Evolutionary conservation across 2,797 vertebrate genomes (phyloP).

Genomic region (Lepus oiostolus): DNA sequence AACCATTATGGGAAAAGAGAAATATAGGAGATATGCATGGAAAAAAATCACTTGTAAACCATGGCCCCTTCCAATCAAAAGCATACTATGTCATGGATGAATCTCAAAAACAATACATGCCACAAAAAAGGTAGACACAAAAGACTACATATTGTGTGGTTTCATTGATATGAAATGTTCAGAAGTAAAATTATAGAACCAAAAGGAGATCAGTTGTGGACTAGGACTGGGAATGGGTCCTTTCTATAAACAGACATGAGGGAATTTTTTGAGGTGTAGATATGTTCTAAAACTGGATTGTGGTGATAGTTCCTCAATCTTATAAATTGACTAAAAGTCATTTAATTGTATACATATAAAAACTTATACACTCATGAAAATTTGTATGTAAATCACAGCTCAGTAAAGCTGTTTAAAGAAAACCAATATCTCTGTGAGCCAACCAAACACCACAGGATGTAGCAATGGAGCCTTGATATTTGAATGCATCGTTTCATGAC

Average conservation of each 20-base stretch:
- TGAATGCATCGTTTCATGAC: neutral
- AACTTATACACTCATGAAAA: neutral
- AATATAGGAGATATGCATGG: neutral
- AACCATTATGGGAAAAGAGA: neutral
- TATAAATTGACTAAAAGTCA: neutral
- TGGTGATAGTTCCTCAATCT: neutral
- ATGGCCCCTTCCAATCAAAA: neutral
- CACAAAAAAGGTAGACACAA: constrained; percentile 16
- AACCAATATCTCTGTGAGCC: neutral
- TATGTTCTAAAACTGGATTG: neutral
- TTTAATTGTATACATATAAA: neutral
- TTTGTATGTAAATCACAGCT: neutral
- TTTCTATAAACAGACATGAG: neutral
- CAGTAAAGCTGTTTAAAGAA: constrained; percentile 2
- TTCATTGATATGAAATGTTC: constrained; percentile 10
- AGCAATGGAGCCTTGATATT: neutral
- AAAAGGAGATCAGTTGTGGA: neutral
- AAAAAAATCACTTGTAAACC: neutral
- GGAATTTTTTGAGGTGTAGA: neutral
- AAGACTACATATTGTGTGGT: neutral
- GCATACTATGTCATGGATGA: neutral
- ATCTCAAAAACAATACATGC: neutral
- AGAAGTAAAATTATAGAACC: neutral
- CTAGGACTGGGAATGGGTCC: neutral
- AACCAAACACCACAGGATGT: constrained; percentile 51